Conservation (phyloP, 2,113 vertebrate genomes). For the Circaetus cinerascens region DNA sequence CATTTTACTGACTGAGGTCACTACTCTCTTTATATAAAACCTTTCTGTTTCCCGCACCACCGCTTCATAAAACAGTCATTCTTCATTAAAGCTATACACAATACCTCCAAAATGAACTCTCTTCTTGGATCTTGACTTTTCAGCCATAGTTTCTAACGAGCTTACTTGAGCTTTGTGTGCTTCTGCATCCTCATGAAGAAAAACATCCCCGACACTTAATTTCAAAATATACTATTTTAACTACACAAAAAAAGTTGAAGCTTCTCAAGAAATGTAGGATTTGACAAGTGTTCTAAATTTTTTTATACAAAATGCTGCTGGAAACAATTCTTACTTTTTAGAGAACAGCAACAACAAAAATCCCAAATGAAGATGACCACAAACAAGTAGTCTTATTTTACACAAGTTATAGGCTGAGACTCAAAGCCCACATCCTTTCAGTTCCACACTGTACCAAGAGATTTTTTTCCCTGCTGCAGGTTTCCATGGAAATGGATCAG, state of each 20-base stretch:
- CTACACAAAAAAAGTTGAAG: background rate
- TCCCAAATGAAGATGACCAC: background rate
- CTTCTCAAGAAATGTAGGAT: background rate
- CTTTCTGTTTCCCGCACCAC: background rate
- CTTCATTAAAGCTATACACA: background rate
- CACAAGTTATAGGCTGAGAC: constrained; percentile 68
- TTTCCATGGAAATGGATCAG: constrained; percentile 94
- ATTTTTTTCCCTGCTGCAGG: constrained; percentile 75
- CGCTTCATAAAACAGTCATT: background rate
- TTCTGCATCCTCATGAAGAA: background rate
- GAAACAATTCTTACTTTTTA: background rate
- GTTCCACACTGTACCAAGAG: constrained; percentile 77
- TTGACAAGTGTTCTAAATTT: background rate
- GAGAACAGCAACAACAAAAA: background rate
- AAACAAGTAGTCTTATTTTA: constrained; percentile 19
- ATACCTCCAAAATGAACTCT: constrained; percentile 73
- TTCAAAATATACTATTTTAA: constrained; percentile 10
- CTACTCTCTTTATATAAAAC: background rate
- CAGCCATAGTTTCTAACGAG: constrained; percentile 68
- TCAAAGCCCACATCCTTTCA: constrained; percentile 71
- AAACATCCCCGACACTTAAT: background rate
- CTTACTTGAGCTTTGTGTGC: constrained; percentile 8
- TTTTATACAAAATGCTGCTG: background rate
- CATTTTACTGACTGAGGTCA: background rate
- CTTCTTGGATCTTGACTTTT: constrained; percentile 69